Conservation (phyloP, 1,140 invertebrate genomes). For the Calosoma granatense region DNA sequence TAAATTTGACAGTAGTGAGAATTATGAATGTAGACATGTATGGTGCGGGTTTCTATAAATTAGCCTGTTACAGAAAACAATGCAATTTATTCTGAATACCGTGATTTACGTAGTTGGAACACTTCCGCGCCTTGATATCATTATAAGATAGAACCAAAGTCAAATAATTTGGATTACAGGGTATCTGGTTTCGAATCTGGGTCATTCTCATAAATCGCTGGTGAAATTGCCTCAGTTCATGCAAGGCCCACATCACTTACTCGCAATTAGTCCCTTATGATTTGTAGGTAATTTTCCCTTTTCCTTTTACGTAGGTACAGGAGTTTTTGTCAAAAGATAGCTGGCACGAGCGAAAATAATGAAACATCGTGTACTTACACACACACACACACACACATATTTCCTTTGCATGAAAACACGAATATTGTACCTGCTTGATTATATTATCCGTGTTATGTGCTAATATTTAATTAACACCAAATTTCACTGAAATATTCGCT, state of each 20-base stretch:
- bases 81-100: background rate
- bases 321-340: too few species aligned
- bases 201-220: background rate
- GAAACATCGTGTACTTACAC: too few species aligned
- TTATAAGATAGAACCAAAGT: constrained; percentile 5
- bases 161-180: constrained; percentile 4
- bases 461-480: too few species aligned
- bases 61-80: background rate
- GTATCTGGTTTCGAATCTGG: constrained; percentile 6
- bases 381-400: too few species aligned
- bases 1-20: too few species aligned
- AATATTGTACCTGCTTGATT: too few species aligned
- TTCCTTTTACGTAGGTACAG: too few species aligned
- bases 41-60: background rate
- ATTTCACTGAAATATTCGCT: too few species aligned
- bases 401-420: too few species aligned
- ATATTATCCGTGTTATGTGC: too few species aligned
- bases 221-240: background rate
- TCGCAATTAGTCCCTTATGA: constrained; percentile 2
- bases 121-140: background rate
- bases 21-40: background rate
- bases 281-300: too few species aligned
- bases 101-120: background rate
- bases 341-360: too few species aligned
- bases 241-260: constrained; percentile 1